Percentiles rank a stretch among this genome's conserved stretches.
Evolutionary conservation across 2,113 vertebrate species (phyloP).

Genomic region (Pygoscelis adeliae): DNA sequence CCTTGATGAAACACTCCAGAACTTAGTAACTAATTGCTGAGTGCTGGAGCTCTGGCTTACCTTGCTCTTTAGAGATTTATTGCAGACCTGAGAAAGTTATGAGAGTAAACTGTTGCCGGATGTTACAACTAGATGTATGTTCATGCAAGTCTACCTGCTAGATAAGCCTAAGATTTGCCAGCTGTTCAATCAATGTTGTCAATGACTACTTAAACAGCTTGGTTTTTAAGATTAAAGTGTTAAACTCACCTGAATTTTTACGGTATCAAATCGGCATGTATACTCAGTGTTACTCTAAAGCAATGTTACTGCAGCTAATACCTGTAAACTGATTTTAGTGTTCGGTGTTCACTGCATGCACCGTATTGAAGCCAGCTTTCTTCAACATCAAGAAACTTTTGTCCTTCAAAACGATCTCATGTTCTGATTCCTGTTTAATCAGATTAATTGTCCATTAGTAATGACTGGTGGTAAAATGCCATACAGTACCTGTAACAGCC

Average conservation of each 20-base stretch:
- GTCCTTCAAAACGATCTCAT: not conserved
- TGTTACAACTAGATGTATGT: not conserved
- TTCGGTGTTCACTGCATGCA: rapidly evolving
- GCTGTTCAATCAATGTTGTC: not conserved
- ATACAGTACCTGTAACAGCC: not conserved
- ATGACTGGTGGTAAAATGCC: not conserved
- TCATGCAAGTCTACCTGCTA: not conserved
- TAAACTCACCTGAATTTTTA: not conserved
- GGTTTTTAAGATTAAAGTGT: not conserved
- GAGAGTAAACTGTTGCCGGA: not conserved
- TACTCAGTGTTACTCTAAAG: not conserved
- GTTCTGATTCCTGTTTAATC: not conserved
- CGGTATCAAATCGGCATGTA: not conserved
- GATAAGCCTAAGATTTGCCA: not conserved
- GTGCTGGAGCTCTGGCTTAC: not conserved
- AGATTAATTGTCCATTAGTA: not conserved
- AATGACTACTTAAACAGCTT: not conserved
- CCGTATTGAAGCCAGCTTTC: not conserved
- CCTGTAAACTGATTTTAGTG: not conserved
- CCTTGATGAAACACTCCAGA: not conserved
- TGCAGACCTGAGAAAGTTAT: not conserved
- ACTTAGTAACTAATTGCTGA: not conserved
- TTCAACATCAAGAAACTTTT: not conserved
- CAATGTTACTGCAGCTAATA: not conserved
- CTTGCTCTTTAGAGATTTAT: not conserved